Percentiles rank a stretch among this genome's conserved stretches.
phyloP scores from a whole-genome alignment of 2,888 invertebrate species.

The Gnatocerus cornutus region DNA sequence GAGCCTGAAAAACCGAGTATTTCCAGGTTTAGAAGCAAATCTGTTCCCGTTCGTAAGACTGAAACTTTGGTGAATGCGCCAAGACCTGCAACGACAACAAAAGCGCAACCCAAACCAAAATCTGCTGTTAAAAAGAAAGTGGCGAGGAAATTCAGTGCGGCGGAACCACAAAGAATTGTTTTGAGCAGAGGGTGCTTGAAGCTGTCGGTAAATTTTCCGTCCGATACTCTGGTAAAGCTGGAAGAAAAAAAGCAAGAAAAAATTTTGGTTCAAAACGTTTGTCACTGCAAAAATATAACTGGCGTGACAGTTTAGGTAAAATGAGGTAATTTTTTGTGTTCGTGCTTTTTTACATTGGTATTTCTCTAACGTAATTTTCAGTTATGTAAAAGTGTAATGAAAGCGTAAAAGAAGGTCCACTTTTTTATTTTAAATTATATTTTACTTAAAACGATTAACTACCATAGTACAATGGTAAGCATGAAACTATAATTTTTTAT shows the following conservation, averaged over 20 bases:
- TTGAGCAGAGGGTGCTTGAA: conserved; percentile 67
- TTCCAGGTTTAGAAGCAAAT: conserved; percentile 59
- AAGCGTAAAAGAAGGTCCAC: conserved; percentile 9
- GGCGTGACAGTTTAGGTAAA: conserved; percentile 12
- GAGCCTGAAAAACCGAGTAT: conserved; percentile 65
- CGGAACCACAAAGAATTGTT: conserved; percentile 63
- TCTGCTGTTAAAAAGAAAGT: conserved; percentile 31
- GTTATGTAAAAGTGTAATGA: background rate
- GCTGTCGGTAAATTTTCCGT: conserved; percentile 68
- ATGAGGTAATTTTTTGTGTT: background rate
- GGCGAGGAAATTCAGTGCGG: conserved; percentile 29
- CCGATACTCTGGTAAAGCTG: conserved; percentile 66
- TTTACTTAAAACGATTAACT: conserved; percentile 36
- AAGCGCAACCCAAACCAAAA: conserved; percentile 6
- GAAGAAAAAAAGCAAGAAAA: conserved; percentile 62
- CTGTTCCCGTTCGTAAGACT: conserved; percentile 57
- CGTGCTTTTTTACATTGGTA: background rate
- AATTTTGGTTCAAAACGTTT: conserved; percentile 57
- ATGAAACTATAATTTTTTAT: conserved; percentile 34
- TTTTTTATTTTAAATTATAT: conserved; percentile 38
- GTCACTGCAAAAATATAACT: conserved; percentile 55
- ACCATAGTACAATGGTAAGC: conserved; percentile 43
- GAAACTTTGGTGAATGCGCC: conserved; percentile 22
- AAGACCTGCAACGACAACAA: conserved; percentile 32
- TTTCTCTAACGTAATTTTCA: no score